A percentile compares a stretch with the other conserved stretches of the same genome.
phyloP scores from a whole-genome alignment of 2,113 vertebrate genomes.

The Heterotis niloticus region DNA sequence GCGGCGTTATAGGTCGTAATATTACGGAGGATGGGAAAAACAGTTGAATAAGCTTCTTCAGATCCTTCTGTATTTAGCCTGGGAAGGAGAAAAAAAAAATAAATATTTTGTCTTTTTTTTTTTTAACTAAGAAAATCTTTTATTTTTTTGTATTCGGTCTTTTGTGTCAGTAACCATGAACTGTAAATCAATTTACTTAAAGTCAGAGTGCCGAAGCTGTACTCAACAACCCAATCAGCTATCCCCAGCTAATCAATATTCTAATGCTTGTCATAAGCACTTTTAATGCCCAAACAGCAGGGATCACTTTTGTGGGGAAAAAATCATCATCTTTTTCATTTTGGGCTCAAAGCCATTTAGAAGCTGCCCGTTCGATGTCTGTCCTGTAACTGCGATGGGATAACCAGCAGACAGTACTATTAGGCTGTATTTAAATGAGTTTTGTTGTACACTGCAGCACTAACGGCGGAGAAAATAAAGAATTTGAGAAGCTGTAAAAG shows the following conservation, averaged over 20 bases:
- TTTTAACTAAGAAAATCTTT: constrained; percentile 1
- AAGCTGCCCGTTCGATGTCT: neutral
- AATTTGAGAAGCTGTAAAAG: neutral
- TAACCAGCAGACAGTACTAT: constrained; percentile 6
- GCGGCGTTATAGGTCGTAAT: no score
- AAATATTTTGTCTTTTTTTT: neutral
- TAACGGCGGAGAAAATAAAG: neutral
- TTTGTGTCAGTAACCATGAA: neutral
- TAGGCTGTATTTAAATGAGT: constrained; percentile 14
- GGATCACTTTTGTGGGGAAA: neutral
- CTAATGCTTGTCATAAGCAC: neutral
- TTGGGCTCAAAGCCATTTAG: neutral
- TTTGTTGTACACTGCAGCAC: neutral
- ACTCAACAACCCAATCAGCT: neutral
- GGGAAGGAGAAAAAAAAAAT: neutral
- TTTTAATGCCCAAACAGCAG: neutral
- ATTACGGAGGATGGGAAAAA: neutral
- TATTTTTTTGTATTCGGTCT: neutral
- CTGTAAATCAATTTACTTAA: constrained; percentile 9
- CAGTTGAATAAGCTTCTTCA: neutral
- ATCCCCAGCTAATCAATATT: constrained; percentile 16
- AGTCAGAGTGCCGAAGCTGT: neutral
- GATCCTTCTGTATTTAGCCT: neutral
- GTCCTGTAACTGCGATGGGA: neutral
- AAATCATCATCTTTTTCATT: constrained; percentile 15